Evolutionary conservation across 2,888 invertebrate genomes (phyloP).

Genomic region (Leptinotarsa peninsularis): DNA sequence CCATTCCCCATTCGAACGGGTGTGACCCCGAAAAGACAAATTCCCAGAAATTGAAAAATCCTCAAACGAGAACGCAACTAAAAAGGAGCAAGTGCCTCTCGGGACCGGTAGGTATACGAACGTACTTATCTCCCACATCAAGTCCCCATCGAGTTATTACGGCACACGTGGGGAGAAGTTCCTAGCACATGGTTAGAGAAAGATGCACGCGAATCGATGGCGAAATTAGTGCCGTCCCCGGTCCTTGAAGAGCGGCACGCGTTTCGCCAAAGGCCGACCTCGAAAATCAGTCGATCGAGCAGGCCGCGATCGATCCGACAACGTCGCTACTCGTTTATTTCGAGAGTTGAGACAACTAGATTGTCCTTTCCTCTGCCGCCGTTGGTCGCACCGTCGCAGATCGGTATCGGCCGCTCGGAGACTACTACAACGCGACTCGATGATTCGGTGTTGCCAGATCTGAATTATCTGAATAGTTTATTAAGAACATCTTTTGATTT

Average conservation of each 20-base stretch:
- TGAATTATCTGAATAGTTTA: too few relatives aligned
- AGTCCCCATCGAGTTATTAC: constrained; percentile 9
- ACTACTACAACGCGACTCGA: background rate
- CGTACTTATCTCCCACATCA: constrained; percentile 17
- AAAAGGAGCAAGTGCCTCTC: constrained; percentile 1
- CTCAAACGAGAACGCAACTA: background rate
- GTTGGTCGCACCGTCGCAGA: background rate
- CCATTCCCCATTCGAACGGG: too few relatives aligned
- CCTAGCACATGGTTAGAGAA: constrained; percentile 34
- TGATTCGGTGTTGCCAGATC: too few relatives aligned
- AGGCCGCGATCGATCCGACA: constrained; percentile 27
- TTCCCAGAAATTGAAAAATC: background rate
- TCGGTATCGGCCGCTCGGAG: too few relatives aligned
- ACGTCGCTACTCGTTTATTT: constrained; percentile 37
- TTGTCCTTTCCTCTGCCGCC: constrained; percentile 32
- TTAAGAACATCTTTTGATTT: too few relatives aligned
- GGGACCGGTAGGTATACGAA: background rate
- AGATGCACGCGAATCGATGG: constrained; percentile 44
- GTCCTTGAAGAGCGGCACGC: constrained; percentile 32
- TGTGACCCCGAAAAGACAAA: too few relatives aligned
- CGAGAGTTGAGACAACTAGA: constrained; percentile 38
- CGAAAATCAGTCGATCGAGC: constrained; percentile 38
- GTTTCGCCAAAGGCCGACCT: constrained; percentile 15
- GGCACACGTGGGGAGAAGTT: constrained; percentile 24
- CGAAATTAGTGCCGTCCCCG: constrained; percentile 31